Conservation (phyloP, 2,888 invertebrate genomes). For the Spodoptera littoralis region DNA sequence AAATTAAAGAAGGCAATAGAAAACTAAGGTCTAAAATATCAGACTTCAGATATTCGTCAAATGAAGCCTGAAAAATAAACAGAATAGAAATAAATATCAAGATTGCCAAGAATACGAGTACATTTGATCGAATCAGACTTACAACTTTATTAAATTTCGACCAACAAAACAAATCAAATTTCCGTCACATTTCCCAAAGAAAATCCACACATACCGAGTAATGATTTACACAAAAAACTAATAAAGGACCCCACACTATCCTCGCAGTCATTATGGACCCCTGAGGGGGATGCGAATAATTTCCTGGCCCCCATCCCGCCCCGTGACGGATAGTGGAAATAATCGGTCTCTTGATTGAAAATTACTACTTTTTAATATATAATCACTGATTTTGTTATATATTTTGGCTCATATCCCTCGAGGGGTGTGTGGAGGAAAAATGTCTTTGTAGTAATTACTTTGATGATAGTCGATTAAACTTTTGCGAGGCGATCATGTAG, state of each 20-base stretch:
- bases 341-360: constrained; percentile 72
- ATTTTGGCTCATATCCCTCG: constrained; percentile 24
- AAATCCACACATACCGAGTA: constrained; percentile 35
- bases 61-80: no score
- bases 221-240: constrained; percentile 52
- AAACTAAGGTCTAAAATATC: no score
- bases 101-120: background rate
- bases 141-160: constrained; percentile 10
- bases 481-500: constrained; percentile 45
- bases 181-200: constrained; percentile 11
- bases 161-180: constrained; percentile 14
- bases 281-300: constrained; percentile 48
- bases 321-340: constrained; percentile 62
- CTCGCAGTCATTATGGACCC: constrained; percentile 50
- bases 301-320: constrained; percentile 33
- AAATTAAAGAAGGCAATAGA: no score
- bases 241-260: constrained; percentile 50
- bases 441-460: constrained; percentile 46
- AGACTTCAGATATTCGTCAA: no score
- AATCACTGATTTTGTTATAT: constrained; percentile 46
- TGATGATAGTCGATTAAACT: constrained; percentile 45
- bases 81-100: no score
- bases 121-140: constrained; percentile 1
- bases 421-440: constrained; percentile 25
- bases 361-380: constrained; percentile 59